These are phyloP conservation scores for Dryas iulia DNA, from an alignment of 1,140 invertebrate genomes.

Conservation along the genomic window DNA sequence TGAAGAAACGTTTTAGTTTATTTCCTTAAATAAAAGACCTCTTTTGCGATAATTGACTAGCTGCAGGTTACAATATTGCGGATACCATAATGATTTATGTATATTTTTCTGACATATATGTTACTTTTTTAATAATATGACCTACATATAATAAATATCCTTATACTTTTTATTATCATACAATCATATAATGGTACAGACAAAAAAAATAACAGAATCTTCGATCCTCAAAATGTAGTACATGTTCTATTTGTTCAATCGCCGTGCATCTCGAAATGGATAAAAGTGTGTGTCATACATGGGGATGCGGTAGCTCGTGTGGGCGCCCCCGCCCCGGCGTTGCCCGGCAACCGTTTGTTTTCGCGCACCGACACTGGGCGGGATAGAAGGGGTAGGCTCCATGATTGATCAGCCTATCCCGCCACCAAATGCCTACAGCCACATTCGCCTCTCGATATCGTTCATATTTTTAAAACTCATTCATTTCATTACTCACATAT, in stretches of 20 bases:
- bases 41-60: not conserved
- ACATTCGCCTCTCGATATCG: constrained; percentile 47
- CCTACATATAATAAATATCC: not conserved
- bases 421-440: constrained; percentile 68
- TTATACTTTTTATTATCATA: not conserved
- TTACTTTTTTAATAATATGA: not conserved
- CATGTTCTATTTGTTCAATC: not conserved
- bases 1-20: constrained; percentile 2
- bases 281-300: constrained; percentile 52
- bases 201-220: not conserved
- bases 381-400: constrained; percentile 75
- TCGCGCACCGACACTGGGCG: constrained; percentile 66
- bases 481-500: constrained; percentile 1
- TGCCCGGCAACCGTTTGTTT: constrained; percentile 75
- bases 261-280: constrained; percentile 37
- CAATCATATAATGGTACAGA: not conserved
- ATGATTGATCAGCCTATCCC: constrained; percentile 79
- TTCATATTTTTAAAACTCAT: constrained; percentile 37
- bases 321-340: constrained; percentile 60
- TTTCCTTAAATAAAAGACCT: not conserved
- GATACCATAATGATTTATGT: not conserved
- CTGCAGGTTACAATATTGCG: not conserved
- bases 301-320: constrained; percentile 57
- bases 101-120: not conserved
- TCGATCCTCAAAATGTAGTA: not conserved